phyloP scores from a whole-genome alignment of 1,140 invertebrate genomes.

The Cecropterus lyciades region DNA sequence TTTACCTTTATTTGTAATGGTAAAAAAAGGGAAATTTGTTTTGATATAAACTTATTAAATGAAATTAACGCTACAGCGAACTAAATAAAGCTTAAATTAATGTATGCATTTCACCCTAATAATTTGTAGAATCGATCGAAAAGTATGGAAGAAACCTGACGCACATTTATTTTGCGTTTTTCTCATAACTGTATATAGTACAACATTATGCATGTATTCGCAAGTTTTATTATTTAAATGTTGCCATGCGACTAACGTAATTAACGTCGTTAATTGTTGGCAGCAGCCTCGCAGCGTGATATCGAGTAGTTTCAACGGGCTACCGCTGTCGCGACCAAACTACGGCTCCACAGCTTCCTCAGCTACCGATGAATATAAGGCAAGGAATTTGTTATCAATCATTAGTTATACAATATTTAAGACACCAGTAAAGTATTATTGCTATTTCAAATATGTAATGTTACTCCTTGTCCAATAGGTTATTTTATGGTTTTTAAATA shows the following conservation, averaged over 20 bases:
- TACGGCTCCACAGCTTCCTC: conserved; percentile 53
- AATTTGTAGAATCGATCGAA: conserved; percentile 19
- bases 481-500: too few relatives aligned
- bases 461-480: too few relatives aligned
- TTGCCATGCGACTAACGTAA: neutral
- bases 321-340: conserved; percentile 65
- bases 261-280: conserved; percentile 12
- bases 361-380: conserved; percentile 63
- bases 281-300: conserved; percentile 69
- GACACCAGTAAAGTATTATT: too few relatives aligned
- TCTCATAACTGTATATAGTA: neutral
- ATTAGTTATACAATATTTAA: too few relatives aligned
- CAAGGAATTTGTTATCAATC: conserved; percentile 19
- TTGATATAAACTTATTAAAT: too few relatives aligned
- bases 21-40: too few relatives aligned
- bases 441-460: too few relatives aligned
- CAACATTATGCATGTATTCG: neutral
- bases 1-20: too few relatives aligned
- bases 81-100: neutral
- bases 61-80: too few relatives aligned
- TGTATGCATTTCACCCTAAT: neutral
- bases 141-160: conserved; percentile 22
- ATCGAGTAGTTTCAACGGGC: conserved; percentile 68
- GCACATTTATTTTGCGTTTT: conserved; percentile 20
- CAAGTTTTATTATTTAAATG: neutral